Conservation (phyloP, 2,888 invertebrate genomes). For the Dinocampus coccinellae region DNA sequence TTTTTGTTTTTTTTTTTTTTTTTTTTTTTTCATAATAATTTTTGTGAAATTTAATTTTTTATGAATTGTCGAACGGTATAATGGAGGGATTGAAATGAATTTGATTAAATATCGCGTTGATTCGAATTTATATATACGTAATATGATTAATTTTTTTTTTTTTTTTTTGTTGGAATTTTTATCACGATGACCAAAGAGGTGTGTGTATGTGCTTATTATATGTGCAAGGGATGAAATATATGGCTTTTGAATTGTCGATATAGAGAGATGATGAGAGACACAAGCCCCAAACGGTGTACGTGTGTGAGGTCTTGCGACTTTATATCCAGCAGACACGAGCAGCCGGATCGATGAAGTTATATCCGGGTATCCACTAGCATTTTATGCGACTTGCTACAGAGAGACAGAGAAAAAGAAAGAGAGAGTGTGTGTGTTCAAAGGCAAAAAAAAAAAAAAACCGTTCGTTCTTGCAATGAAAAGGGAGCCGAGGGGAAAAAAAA, state of each 20-base stretch:
- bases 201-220: too few relatives aligned
- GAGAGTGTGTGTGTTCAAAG: not conserved
- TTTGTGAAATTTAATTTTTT: too few relatives aligned
- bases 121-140: not conserved
- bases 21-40: too few relatives aligned
- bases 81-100: not conserved
- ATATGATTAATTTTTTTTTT: not conserved
- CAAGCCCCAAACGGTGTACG: slow-evolving; percentile 19
- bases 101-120: not conserved
- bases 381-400: slow-evolving; percentile 26
- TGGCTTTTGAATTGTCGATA: not conserved
- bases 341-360: slow-evolving; percentile 48
- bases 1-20: too few relatives aligned
- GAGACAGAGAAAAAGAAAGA: too few relatives aligned
- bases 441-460: slow-evolving; percentile 8
- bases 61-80: too few relatives aligned
- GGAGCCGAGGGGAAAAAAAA: slow-evolving; percentile 20
- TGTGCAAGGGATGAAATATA: not conserved
- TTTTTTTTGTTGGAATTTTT: not conserved
- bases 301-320: slow-evolving; percentile 42
- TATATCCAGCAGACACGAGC: slow-evolving; percentile 46
- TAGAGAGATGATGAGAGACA: slow-evolving; percentile 21
- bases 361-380: slow-evolving; percentile 44
- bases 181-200: not conserved
- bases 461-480: slow-evolving; percentile 9